These are phyloP conservation scores for Tiliacea aurago DNA, from an alignment of 2,888 invertebrate genomes.

Conservation along the genomic window DNA sequence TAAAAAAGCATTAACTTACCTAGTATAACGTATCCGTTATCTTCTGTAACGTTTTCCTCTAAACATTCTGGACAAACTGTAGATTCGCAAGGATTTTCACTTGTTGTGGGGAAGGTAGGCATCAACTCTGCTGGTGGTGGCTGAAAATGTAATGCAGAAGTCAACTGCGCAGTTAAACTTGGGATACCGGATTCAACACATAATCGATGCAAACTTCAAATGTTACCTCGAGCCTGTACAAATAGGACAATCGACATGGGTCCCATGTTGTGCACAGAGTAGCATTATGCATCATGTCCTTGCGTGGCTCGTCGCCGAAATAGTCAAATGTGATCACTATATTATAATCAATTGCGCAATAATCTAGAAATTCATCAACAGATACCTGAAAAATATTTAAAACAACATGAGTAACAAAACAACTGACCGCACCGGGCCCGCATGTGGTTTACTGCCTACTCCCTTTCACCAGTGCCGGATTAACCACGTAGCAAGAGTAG, in stretches of 20 bases:
- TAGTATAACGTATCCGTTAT: conserved; percentile 25
- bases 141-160: conserved; percentile 67
- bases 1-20: background rate
- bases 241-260: conserved; percentile 84
- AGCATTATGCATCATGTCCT: conserved; percentile 86
- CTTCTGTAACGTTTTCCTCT: conserved; percentile 76
- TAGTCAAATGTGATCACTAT: conserved; percentile 87
- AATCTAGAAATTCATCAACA: conserved; percentile 78
- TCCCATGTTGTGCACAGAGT: conserved; percentile 87
- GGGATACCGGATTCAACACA: background rate
- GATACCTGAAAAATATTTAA: conserved; percentile 72
- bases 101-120: conserved; percentile 83
- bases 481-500: too few relatives aligned
- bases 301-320: conserved; percentile 87
- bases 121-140: conserved; percentile 83
- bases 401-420: background rate
- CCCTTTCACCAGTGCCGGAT: too few relatives aligned
- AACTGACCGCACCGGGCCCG: background rate
- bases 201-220: background rate
- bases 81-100: conserved; percentile 84
- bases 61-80: conserved; percentile 85
- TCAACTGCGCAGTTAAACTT: conserved; percentile 8
- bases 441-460: background rate
- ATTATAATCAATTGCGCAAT: conserved; percentile 86
- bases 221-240: conserved; percentile 86